phyloP scores from a whole-genome alignment of 2,888 invertebrate genomes.

The Eumerus sabulonum region DNA sequence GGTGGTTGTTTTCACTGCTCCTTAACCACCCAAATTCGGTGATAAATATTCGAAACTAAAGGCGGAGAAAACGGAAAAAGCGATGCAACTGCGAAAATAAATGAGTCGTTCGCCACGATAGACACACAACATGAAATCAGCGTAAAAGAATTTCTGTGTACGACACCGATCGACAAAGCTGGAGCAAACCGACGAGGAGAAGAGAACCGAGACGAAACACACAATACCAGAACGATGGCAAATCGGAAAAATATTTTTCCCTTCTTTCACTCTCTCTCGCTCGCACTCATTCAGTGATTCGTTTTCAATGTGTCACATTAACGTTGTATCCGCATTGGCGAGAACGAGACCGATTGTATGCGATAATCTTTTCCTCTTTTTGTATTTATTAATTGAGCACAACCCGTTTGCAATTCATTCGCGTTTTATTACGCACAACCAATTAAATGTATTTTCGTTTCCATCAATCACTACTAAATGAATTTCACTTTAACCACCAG shows the following conservation, averaged over 20 bases:
- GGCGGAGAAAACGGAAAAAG: too few species aligned
- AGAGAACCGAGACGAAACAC: slow-evolving; percentile 16
- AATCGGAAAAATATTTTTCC: slow-evolving; percentile 38
- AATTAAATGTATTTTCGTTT: background rate
- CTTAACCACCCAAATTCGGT: background rate
- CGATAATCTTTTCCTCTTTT: slow-evolving; percentile 46
- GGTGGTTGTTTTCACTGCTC: too few species aligned
- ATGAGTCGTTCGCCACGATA: slow-evolving; percentile 17
- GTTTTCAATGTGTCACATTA: slow-evolving; percentile 54
- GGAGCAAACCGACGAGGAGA: slow-evolving; percentile 33
- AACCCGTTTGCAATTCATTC: slow-evolving; percentile 47
- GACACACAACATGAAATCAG: slow-evolving; percentile 64
- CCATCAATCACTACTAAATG: too few species aligned
- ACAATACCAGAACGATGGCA: slow-evolving; percentile 10
- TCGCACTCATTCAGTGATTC: too few species aligned
- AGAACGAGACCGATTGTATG: slow-evolving; percentile 32
- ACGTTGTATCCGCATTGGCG: slow-evolving; percentile 22
- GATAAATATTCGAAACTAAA: slow-evolving; percentile 37
- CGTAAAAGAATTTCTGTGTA: slow-evolving; percentile 64
- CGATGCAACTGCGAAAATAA: too few species aligned
- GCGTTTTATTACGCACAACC: slow-evolving; percentile 19
- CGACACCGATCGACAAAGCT: slow-evolving; percentile 16
- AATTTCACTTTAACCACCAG: too few species aligned
- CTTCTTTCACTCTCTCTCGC: slow-evolving; percentile 29
- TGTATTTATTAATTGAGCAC: slow-evolving; percentile 57